Evolutionary conservation across 2,113 vertebrate genomes (phyloP).

Genomic region (Alaudala cheleensis): DNA sequence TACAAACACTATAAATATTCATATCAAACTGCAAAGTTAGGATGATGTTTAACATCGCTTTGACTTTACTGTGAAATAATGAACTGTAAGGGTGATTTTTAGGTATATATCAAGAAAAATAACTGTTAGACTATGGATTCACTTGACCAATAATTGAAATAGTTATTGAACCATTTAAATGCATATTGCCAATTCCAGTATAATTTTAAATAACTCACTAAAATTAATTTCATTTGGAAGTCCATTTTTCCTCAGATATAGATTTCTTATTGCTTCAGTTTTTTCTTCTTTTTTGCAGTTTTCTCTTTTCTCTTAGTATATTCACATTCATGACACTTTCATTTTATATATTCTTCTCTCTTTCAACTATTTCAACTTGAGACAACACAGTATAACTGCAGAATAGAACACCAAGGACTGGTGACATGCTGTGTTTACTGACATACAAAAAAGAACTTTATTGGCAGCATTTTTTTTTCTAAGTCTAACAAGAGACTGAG

Average conservation of each 20-base stretch:
- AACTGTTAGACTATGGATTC: not conserved
- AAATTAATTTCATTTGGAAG: not conserved
- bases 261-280: not conserved
- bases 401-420: not conserved
- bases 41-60: not conserved
- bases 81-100: not conserved
- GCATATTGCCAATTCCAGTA: not conserved
- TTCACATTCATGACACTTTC: not conserved
- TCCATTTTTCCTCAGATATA: not conserved
- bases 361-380: not conserved
- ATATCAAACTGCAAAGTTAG: not conserved
- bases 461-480: not conserved
- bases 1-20: not conserved
- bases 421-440: not conserved
- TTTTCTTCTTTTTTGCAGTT: not conserved
- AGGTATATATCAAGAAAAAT: not conserved
- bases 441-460: not conserved
- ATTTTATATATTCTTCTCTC: not conserved
- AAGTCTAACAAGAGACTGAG: not conserved
- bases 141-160: not conserved
- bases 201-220: not conserved
- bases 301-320: not conserved
- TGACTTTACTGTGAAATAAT: not conserved
- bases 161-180: not conserved
- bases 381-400: not conserved